phyloP scores from a whole-genome alignment of 2,888 invertebrate genomes.

The Sarcophaga variegata region DNA sequence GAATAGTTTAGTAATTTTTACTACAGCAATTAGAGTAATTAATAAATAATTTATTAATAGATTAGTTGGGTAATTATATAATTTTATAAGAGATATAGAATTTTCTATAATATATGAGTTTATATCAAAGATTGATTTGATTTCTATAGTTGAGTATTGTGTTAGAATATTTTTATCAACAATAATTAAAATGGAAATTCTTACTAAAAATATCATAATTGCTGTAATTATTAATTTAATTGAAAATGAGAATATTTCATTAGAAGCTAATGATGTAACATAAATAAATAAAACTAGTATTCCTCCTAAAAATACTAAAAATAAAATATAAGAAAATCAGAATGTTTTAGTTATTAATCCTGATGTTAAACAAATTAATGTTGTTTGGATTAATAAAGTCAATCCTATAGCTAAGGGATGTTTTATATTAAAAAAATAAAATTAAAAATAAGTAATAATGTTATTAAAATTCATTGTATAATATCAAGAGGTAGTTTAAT shows the following conservation, averaged over 20 bases:
- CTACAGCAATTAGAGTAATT: conserved; percentile 84
- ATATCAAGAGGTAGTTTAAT: conserved; percentile 85
- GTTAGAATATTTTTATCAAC: conserved; percentile 75
- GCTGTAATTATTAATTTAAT: conserved; percentile 75
- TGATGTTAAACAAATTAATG: conserved; percentile 82
- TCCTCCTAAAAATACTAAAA: conserved; percentile 85
- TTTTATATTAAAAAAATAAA: conserved; percentile 81
- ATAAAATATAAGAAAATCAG: conserved; percentile 85
- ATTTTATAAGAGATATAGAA: conserved; percentile 82
- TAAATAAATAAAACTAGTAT: conserved; percentile 86
- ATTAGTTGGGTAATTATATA: conserved; percentile 83
- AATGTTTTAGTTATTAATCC: conserved; percentile 83
- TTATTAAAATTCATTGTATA: conserved; percentile 75
- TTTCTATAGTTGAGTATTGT: conserved; percentile 81
- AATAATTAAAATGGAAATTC: conserved; percentile 73
- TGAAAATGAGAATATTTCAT: conserved; percentile 84
- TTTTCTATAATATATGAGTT: conserved; percentile 79
- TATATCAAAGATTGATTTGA: conserved; percentile 76
- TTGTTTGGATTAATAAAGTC: conserved; percentile 83
- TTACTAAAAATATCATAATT: conserved; percentile 72
- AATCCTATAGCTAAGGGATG: conserved; percentile 84
- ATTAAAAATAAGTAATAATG: conserved; percentile 76
- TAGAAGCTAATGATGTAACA: conserved; percentile 85
- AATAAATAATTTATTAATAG: conserved; percentile 85
- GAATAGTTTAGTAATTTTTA: conserved; percentile 84